Evolutionary conservation across 2,113 vertebrate genomes (phyloP), one percentile per base, ranked within the genome.

Genomic region (Neodontobutis hainanensis): DNA sequence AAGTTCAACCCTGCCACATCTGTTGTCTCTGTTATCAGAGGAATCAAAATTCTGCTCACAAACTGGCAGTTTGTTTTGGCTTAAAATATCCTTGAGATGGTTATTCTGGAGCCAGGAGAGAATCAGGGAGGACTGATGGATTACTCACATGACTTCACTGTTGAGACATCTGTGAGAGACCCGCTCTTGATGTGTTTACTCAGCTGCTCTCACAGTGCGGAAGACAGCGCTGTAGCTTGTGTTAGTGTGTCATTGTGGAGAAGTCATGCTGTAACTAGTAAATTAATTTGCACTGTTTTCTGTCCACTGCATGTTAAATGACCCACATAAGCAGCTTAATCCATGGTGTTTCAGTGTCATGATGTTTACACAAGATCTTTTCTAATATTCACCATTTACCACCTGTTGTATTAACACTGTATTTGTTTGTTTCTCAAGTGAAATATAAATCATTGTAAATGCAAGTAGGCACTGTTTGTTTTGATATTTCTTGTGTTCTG

Each of bases 1-100:
- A 99, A 98, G 92, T 93, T 99, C 4, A 98, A 99, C 89, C 97
- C 97, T 0, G 96, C 96, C 75, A 99, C 97, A 0, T 98, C 97
- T 2, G 95, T 97, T 1, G 92, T 99, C 52, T 95, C 97, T 0
- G 96, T 98, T 47, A 98, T 95, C 45, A 95, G 94, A 83, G 96
- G 97, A 19, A 93, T 98, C 67, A 97, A 98, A 87, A 95, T 99
- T 85, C 91, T 97, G 70, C 94, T 99, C 69, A 99, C 97, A 61
- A 99, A 96, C 89, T 88, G 97, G 93, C 97, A 99, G 90, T 99
- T 99, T 90, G 95, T 99, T 43, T 82, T 99, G 90, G 97, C 97
- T 66, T 99, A 55, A 95, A 48, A 4, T 35, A 3, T 53, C 64
- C 14, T 53, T 27, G 43, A 51, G 46, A 60, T 8, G 51, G 63